These are phyloP conservation scores for Allolobophora icterica DNA, from an alignment of 2,888 invertebrate species.

Conservation along the genomic window DNA sequence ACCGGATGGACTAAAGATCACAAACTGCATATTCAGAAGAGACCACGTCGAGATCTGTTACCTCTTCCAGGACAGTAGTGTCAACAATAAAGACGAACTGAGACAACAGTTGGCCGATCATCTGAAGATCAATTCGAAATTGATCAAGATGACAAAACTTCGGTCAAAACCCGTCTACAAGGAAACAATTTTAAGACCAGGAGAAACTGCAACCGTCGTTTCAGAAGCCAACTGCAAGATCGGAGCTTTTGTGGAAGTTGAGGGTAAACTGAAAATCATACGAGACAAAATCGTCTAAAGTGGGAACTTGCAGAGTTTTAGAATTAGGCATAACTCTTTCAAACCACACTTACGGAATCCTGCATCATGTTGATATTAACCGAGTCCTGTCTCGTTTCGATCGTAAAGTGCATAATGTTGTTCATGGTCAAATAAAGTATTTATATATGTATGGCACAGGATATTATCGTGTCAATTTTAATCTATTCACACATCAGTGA, in stretches of 20 bases:
- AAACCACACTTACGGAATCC: neutral
- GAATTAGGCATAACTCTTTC: neutral
- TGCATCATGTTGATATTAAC: neutral
- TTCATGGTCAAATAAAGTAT: too few species aligned
- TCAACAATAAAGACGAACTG: neutral
- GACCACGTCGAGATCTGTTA: constrained; percentile 4
- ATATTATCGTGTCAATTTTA: too few species aligned
- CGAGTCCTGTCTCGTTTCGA: neutral
- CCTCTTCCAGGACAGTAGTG: neutral
- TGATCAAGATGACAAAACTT: neutral
- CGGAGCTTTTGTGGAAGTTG: neutral
- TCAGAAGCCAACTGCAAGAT: neutral
- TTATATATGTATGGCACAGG: too few species aligned
- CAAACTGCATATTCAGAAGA: neutral
- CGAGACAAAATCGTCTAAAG: neutral
- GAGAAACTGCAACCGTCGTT: neutral
- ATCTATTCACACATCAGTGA: too few species aligned
- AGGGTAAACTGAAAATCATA: neutral
- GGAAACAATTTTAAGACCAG: neutral
- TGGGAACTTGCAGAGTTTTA: neutral
- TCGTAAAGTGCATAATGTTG: too few species aligned
- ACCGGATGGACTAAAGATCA: neutral
- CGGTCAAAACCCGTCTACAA: neutral
- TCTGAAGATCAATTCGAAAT: neutral
- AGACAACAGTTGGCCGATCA: neutral